Evolutionary conservation across 2,888 invertebrate species (phyloP).

Genomic region (Clistopyga incitator): DNA sequence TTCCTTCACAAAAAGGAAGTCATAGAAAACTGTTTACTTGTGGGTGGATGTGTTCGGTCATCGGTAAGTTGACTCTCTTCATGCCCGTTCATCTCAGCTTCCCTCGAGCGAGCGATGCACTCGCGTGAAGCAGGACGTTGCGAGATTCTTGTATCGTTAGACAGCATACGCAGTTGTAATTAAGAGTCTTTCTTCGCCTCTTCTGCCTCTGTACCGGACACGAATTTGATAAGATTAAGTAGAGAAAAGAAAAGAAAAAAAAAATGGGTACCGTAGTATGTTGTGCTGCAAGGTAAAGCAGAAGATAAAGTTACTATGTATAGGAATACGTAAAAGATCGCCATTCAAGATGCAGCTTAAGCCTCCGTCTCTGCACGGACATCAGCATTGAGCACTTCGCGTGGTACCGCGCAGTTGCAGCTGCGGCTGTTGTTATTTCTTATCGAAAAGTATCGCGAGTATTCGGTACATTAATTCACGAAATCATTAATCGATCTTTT

Average conservation of each 20-base stretch:
- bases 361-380: background rate
- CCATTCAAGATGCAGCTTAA: constrained; percentile 17
- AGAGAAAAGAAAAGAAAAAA: background rate
- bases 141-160: constrained; percentile 64
- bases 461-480: constrained; percentile 43
- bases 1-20: background rate
- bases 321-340: constrained; percentile 28
- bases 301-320: constrained; percentile 13
- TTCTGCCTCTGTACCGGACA: constrained; percentile 19
- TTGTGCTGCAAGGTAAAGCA: constrained; percentile 7
- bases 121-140: constrained; percentile 55
- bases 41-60: background rate
- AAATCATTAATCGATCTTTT: constrained; percentile 54
- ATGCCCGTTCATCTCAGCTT: background rate
- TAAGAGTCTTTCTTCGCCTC: constrained; percentile 44
- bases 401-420: constrained; percentile 26
- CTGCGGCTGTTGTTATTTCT: constrained; percentile 9
- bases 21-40: background rate
- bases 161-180: constrained; percentile 51
- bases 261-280: background rate
- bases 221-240: constrained; percentile 44
- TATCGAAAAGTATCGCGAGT: constrained; percentile 41
- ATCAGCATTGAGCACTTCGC: constrained; percentile 9
- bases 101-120: constrained; percentile 3
- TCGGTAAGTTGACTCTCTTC: background rate